Conservation (phyloP, 2,113 vertebrate genomes). For the Donacobius atricapilla region DNA sequence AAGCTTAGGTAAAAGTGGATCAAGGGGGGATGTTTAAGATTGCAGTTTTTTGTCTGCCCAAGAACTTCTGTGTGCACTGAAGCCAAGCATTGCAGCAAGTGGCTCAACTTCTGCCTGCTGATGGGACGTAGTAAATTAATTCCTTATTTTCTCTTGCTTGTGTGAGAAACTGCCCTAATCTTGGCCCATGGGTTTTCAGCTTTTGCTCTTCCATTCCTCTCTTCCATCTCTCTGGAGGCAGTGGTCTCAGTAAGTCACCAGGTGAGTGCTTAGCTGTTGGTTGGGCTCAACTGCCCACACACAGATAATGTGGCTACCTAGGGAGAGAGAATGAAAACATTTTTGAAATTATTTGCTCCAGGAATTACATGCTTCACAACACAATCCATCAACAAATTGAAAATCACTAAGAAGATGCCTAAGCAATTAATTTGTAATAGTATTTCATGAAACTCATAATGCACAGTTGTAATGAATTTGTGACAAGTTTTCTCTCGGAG, state of each 20-base stretch:
- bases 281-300: not conserved
- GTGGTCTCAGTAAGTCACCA: rapidly evolving
- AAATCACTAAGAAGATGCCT: not conserved
- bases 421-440: not conserved
- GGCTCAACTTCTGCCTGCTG: not conserved
- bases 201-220: not conserved
- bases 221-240: not conserved
- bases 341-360: not conserved
- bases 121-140: not conserved
- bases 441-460: not conserved
- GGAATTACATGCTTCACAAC: not conserved
- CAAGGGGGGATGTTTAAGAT: rapidly evolving
- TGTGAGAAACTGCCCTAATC: not conserved
- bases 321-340: not conserved
- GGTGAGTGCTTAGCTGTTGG: not conserved
- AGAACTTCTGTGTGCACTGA: rapidly evolving
- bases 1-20: not conserved
- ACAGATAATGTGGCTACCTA: not conserved
- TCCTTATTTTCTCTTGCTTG: not conserved
- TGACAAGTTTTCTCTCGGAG: not conserved
- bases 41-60: not conserved
- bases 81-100: not conserved
- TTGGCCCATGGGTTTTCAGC: rapidly evolving
- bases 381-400: not conserved
- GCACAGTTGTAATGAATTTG: not conserved